These are phyloP conservation scores for Furnarius figulus DNA, from an alignment of 2,113 vertebrate genomes.

Conservation along the genomic window DNA sequence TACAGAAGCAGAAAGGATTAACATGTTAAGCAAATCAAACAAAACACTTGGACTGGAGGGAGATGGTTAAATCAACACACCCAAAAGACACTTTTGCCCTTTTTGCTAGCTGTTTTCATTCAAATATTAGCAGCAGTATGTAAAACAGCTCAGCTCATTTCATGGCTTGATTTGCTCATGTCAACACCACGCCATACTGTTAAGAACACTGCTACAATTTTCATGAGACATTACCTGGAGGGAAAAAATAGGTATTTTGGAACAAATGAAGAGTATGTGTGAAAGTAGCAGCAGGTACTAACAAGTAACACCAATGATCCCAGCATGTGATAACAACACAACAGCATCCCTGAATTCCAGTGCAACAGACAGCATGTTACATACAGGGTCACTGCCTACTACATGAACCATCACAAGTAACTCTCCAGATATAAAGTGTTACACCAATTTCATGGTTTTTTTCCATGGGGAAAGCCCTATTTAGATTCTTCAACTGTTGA, in stretches of 20 bases:
- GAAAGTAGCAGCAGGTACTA: neutral
- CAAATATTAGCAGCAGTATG: neutral
- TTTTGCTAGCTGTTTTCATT: neutral
- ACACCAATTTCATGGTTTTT: neutral
- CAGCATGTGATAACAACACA: rapidly evolving
- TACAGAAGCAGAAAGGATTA: neutral
- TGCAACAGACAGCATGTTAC: neutral
- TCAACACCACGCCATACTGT: neutral
- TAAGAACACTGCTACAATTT: neutral
- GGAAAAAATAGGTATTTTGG: neutral
- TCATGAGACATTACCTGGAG: neutral
- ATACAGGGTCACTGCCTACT: neutral
- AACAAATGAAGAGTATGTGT: neutral
- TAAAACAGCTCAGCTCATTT: neutral
- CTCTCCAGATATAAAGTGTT: neutral
- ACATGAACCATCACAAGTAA: neutral
- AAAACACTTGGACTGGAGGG: neutral
- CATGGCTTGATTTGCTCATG: neutral
- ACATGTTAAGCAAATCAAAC: neutral
- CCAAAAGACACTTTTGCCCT: neutral
- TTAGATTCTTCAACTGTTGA: neutral
- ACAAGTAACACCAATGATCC: neutral
- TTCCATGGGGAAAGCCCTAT: neutral
- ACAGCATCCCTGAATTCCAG: neutral
- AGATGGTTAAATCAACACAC: neutral